phyloP scores from a whole-genome alignment of 2,797 vertebrate genomes.

The Pipistrellus nathusii region DNA sequence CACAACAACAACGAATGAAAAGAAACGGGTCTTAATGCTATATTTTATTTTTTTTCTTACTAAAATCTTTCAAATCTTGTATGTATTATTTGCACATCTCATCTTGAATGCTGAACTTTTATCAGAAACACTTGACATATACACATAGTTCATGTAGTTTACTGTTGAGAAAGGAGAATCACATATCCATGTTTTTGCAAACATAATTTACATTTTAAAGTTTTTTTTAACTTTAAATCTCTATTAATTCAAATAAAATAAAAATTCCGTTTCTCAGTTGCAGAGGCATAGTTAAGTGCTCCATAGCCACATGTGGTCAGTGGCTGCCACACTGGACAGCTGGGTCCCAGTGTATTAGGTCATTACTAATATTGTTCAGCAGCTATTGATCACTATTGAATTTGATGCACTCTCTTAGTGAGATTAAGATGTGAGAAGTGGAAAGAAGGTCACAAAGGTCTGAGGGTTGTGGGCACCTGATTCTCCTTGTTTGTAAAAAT shows the following conservation, averaged over 20 bases:
- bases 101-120: slow-evolving; percentile 7
- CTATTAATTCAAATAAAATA: slow-evolving; percentile 26
- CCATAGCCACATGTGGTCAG: background rate
- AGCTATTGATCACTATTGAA: background rate
- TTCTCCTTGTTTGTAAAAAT: background rate
- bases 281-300: background rate
- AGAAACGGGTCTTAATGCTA: background rate
- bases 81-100: background rate
- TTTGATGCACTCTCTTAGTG: slow-evolving; percentile 45
- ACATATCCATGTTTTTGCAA: background rate
- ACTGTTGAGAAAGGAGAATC: slow-evolving; percentile 12
- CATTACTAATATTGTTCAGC: background rate
- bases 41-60: slow-evolving; percentile 11
- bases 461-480: background rate
- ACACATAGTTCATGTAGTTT: slow-evolving; percentile 24
- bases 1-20: background rate
- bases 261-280: background rate
- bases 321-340: background rate
- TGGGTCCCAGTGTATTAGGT: background rate
- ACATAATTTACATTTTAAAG: background rate
- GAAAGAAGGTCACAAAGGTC: background rate
- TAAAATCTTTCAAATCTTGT: background rate
- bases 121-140: background rate
- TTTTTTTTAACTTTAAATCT: slow-evolving; percentile 24
- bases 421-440: slow-evolving; percentile 52